Evolutionary conservation across 2,113 vertebrate species (phyloP), one percentile per base, ranked within the genome.

Genomic region (Brachionichthys hirsutus): DNA sequence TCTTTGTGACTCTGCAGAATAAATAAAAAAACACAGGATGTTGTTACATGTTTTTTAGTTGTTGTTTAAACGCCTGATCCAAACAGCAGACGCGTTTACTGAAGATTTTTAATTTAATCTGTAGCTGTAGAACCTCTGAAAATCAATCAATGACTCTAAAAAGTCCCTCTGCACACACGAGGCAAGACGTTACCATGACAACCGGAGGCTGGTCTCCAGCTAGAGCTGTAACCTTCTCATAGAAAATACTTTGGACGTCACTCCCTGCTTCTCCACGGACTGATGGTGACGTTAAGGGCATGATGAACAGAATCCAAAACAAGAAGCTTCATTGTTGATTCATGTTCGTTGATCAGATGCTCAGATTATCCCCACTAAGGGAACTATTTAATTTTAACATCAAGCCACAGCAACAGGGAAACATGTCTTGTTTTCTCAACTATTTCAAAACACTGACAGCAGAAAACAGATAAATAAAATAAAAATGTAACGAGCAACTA

Each of bases 141-240:
- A n/a, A n/a, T n/a, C n/a, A n/a, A n/a, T n/a, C n/a, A n/a, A n/a
- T n/a, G n/a, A 30, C 24, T 30, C 24, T 30, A 8, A 30, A 30
- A 30, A 30, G 9, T 38, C 36, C 8, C 24, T 8, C 24, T 30
- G 5, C 19, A 47, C 10, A 24, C 34, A 55, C 5, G 13, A 16
- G 18, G 22, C 9, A 17, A 1, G 3, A 9, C 0, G 41, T 87
- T 84, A 95, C 94, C 93, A 93, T 94, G 74, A 95, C 93, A n/a
- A 96, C 92, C 0, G 94, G 94, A 17, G 94, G 93, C 77, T 93
- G 94, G 68, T 93, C 93, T 38, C 92, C 90, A 0, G 89, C 89
- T 73, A 96, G 82, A 3, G 91, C 88, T 0, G 90, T 93, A 56
- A 96, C 87, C 83, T 92, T 93, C 80, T 92, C 89, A 43, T 93